phyloP scores from a whole-genome alignment of 2,888 invertebrate genomes.

The Portevinia maculata region DNA sequence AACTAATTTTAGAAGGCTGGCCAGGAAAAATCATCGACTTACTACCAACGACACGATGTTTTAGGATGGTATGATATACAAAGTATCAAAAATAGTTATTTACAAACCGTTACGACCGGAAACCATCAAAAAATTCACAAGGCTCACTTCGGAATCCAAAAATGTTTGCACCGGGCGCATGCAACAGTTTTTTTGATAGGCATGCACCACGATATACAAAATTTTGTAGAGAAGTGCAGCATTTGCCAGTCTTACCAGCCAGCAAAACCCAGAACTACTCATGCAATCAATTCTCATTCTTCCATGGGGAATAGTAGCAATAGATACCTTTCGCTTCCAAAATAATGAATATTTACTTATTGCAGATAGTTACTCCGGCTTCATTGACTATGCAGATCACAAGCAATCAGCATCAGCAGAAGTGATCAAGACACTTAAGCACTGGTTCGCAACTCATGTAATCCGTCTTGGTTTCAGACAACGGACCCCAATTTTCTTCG shows the following conservation, averaged over 20 bases:
- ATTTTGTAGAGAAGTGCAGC: constrained; percentile 29
- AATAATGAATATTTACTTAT: constrained; percentile 56
- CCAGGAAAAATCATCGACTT: constrained; percentile 24
- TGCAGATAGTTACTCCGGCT: constrained; percentile 58
- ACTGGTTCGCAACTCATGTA: constrained; percentile 63
- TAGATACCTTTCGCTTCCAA: constrained; percentile 56
- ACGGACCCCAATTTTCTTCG: no score
- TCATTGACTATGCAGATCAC: constrained; percentile 45
- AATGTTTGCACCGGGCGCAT: background rate
- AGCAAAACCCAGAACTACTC: constrained; percentile 51
- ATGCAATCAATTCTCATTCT: constrained; percentile 50
- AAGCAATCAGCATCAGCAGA: constrained; percentile 58
- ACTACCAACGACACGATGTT: constrained; percentile 3
- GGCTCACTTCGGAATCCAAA: constrained; percentile 1
- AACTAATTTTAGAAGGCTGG: constrained; percentile 22
- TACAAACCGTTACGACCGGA: constrained; percentile 8
- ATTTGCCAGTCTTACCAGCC: constrained; percentile 52
- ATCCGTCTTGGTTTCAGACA: constrained; percentile 60
- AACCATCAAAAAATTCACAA: background rate
- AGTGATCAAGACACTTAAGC: constrained; percentile 57
- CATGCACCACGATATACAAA: constrained; percentile 44
- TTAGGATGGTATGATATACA: constrained; percentile 50
- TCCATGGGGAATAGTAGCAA: constrained; percentile 55
- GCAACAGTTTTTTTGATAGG: constrained; percentile 9
- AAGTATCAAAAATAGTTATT: constrained; percentile 58